Evolutionary conservation across 2,888 invertebrate genomes (phyloP).

Genomic region (Dinocampus coccinellae): DNA sequence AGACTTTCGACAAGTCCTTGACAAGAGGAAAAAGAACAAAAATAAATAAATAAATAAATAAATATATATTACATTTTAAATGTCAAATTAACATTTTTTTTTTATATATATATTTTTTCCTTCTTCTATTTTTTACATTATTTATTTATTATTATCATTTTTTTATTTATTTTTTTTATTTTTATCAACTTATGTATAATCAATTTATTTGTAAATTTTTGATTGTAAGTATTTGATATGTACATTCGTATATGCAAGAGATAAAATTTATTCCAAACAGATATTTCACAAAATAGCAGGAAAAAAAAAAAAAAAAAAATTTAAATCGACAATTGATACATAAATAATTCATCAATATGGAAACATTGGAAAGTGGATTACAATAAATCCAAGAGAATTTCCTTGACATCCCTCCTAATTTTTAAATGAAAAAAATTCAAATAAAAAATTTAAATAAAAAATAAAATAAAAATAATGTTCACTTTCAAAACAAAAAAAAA

Average conservation of each 20-base stretch:
- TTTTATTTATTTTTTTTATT: neutral
- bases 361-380: constrained; percentile 29
- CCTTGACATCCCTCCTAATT: neutral
- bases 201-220: neutral
- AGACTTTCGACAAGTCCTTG: neutral
- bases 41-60: neutral
- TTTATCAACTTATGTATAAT: neutral
- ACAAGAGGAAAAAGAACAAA: no score
- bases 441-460: neutral
- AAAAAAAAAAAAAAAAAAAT: neutral
- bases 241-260: neutral
- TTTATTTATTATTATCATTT: no score
- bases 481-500: neutral
- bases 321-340: constrained; percentile 23
- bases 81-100: neutral
- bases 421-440: neutral
- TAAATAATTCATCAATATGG: constrained; percentile 28
- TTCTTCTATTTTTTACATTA: no score
- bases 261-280: constrained; percentile 21
- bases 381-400: constrained; percentile 1
- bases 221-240: neutral
- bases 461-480: neutral
- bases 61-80: neutral
- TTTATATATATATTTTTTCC: no score
- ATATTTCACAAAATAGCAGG: constrained; percentile 13